These are phyloP conservation scores for Mellilla xanthometata DNA, from an alignment of 2,888 invertebrate genomes.

Conservation along the genomic window DNA sequence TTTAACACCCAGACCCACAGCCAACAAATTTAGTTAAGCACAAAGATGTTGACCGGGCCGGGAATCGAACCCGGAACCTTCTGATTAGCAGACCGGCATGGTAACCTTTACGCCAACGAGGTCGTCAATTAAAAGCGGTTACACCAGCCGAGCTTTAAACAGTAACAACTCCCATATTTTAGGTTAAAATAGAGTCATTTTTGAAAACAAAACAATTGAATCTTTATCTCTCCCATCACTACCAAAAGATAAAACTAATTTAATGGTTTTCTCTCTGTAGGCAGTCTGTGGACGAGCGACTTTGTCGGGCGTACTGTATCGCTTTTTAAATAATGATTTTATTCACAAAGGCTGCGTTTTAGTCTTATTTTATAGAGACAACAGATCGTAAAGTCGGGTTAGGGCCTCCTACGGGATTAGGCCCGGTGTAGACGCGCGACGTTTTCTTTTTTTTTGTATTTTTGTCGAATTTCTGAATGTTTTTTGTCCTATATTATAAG, in stretches of 20 bases:
- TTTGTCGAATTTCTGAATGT: background rate
- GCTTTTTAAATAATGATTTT: constrained; percentile 42
- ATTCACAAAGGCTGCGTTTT: constrained; percentile 40
- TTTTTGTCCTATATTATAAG: too few relatives aligned
- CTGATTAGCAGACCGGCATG: too few relatives aligned
- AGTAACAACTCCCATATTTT: too few relatives aligned
- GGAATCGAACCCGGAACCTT: too few relatives aligned
- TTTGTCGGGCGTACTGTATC: constrained; percentile 5
- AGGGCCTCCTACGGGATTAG: constrained; percentile 36
- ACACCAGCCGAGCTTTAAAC: too few relatives aligned
- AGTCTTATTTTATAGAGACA: constrained; percentile 41
- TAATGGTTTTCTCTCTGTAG: constrained; percentile 16
- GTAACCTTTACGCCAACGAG: too few relatives aligned
- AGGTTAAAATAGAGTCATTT: too few relatives aligned
- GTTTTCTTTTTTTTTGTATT: constrained; percentile 7
- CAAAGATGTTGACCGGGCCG: too few relatives aligned
- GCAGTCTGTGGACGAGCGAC: constrained; percentile 5
- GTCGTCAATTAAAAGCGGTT: too few relatives aligned
- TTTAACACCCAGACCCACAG: too few relatives aligned
- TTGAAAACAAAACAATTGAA: too few relatives aligned
- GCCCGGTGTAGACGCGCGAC: constrained; percentile 12
- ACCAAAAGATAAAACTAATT: constrained; percentile 5
- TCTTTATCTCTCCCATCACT: constrained; percentile 2
- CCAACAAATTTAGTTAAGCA: too few relatives aligned
- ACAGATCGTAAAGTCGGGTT: constrained; percentile 38